Evolutionary conservation across 2,113 vertebrate species (phyloP).

Genomic region (Sporophila hypoxantha): DNA sequence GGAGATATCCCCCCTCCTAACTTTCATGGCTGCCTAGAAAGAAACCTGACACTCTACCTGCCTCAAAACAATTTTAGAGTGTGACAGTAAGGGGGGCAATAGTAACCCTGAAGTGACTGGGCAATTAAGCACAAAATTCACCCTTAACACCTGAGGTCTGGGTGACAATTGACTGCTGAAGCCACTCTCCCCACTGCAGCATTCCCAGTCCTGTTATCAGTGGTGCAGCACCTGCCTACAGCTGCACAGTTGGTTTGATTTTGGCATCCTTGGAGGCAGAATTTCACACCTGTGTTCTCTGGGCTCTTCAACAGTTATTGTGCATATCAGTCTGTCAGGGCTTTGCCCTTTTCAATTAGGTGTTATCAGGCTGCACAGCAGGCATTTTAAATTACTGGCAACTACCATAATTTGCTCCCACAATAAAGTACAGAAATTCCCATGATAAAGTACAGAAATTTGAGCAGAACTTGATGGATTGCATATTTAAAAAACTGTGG

Average conservation of each 20-base stretch:
- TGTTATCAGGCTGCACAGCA: background rate
- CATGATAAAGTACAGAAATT: background rate
- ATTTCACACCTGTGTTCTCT: background rate
- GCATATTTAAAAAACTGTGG: background rate
- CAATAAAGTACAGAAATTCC: background rate
- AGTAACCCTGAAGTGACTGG: background rate
- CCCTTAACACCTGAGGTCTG: background rate
- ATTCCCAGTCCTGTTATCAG: background rate
- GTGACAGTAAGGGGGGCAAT: background rate
- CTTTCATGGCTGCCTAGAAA: background rate
- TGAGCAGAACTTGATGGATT: background rate
- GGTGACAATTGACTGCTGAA: background rate
- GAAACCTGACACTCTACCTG: background rate
- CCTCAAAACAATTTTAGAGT: background rate
- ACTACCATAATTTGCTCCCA: background rate
- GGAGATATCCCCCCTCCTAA: background rate
- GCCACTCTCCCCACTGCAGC: fast-evolving
- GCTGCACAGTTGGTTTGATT: background rate
- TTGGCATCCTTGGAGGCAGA: background rate
- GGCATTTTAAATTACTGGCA: background rate
- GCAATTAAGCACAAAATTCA: background rate
- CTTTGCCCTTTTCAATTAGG: background rate
- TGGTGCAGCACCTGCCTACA: background rate
- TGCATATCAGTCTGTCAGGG: background rate
- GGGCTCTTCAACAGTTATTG: background rate